These are phyloP conservation scores for Eriocheir sinensis DNA, from an alignment of 1,140 invertebrate genomes.

Conservation along the genomic window DNA sequence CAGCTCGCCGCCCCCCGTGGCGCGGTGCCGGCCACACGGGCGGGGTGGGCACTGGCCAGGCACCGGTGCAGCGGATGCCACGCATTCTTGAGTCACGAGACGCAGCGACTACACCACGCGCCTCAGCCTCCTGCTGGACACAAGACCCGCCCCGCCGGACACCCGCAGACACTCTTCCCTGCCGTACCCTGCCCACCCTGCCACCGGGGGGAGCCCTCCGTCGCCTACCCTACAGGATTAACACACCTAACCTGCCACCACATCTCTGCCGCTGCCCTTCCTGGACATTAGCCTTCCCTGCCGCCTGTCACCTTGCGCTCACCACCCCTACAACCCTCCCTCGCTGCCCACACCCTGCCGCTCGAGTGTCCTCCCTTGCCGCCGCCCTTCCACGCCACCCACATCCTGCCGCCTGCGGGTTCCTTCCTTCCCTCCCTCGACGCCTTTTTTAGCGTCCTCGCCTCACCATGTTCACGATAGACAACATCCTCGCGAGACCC, in stretches of 20 bases:
- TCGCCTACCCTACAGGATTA: too few relatives aligned
- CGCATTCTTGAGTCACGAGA: not conserved
- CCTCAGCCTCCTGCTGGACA: not conserved
- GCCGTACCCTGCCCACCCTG: too few relatives aligned
- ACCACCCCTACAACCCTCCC: not conserved
- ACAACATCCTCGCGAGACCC: conserved; percentile 27
- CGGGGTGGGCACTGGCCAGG: not conserved
- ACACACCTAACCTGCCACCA: too few relatives aligned
- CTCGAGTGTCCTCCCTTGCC: not conserved
- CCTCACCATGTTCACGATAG: conserved; percentile 31
- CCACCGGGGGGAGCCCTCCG: too few relatives aligned
- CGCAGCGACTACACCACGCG: not conserved
- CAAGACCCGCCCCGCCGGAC: not conserved
- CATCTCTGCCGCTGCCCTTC: too few relatives aligned
- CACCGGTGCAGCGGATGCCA: not conserved
- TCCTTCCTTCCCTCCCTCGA: not conserved
- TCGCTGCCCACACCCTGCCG: not conserved
- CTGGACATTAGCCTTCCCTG: too few relatives aligned
- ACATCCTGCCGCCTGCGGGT: not conserved
- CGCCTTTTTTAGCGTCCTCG: not conserved
- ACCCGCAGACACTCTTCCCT: too few relatives aligned
- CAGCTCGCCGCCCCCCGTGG: not conserved
- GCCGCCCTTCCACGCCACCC: not conserved
- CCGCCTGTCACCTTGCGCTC: too few relatives aligned
- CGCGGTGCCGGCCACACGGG: not conserved